Evolutionary conservation across 2,113 vertebrate species (phyloP).

Genomic region (Tyto alba): DNA sequence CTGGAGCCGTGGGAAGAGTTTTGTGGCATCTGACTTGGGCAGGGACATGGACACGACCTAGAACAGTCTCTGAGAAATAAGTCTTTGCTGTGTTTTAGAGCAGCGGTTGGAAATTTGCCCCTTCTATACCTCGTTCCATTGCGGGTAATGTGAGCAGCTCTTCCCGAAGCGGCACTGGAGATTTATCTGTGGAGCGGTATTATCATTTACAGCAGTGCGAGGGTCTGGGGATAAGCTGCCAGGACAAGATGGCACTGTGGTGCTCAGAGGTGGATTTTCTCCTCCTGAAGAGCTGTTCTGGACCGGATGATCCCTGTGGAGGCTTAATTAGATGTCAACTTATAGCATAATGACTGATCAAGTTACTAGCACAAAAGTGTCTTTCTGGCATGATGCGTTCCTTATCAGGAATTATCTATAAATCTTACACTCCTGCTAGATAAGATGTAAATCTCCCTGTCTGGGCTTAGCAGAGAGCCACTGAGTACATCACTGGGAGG

Average conservation of each 20-base stretch:
- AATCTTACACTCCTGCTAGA: conserved; percentile 1
- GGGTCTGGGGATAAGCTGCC: not conserved
- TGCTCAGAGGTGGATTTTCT: not conserved
- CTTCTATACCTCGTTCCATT: not conserved
- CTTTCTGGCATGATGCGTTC: not conserved
- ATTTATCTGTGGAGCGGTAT: not conserved
- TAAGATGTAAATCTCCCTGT: conserved; percentile 26
- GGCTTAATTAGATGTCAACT: conserved; percentile 42
- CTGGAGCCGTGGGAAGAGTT: fast-evolving
- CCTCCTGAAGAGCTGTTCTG: not conserved
- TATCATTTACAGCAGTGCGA: not conserved
- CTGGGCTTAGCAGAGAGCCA: not conserved
- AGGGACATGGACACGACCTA: not conserved
- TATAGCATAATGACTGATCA: conserved; percentile 1
- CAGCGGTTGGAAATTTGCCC: not conserved
- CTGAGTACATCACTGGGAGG: not conserved
- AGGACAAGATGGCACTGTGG: not conserved
- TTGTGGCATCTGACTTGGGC: not conserved
- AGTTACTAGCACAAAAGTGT: not conserved
- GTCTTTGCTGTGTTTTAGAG: not conserved
- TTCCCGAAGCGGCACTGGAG: not conserved
- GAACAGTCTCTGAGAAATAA: not conserved
- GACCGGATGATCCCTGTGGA: not conserved
- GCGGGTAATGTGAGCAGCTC: fast-evolving
- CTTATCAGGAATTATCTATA: not conserved